Conservation (phyloP, 2,888 invertebrate genomes). For the Listrodromus nycthemerus region DNA sequence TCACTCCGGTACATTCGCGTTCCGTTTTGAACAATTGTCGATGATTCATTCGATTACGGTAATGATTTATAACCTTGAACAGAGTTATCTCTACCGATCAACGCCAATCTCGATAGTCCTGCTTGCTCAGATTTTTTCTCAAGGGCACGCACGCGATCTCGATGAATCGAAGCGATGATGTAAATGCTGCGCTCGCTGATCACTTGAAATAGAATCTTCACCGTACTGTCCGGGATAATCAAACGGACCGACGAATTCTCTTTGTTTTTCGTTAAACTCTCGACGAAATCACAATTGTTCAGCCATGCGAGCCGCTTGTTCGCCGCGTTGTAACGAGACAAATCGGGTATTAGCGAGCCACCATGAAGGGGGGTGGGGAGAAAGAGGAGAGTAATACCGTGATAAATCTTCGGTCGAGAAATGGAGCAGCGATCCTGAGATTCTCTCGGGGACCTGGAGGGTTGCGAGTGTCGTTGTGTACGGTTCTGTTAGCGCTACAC, state of each 20-base stretch:
- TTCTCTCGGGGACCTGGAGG: conserved; percentile 24
- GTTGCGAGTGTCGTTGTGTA: conserved; percentile 19
- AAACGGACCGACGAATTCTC: background rate
- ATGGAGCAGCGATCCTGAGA: conserved; percentile 47
- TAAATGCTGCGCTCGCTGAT: background rate
- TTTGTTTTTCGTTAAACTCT: background rate
- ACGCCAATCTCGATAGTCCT: background rate
- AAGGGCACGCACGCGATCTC: too few relatives aligned
- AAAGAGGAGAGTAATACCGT: conserved; percentile 38
- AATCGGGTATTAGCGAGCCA: conserved; percentile 51
- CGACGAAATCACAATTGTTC: conserved; percentile 5
- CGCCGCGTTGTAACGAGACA: conserved; percentile 46
- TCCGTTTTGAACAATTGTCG: background rate
- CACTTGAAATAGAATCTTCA: background rate
- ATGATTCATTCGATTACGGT: background rate
- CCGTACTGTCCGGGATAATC: too few relatives aligned
- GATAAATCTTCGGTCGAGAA: conserved; percentile 59
- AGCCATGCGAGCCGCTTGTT: conserved; percentile 23
- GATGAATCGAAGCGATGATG: background rate
- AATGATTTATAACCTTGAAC: background rate
- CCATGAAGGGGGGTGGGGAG: background rate
- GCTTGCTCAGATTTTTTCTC: background rate
- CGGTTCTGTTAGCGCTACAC: conserved; percentile 6
- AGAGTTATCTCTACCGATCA: background rate
- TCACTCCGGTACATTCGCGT: background rate